Base-by-base conservation (phyloP, 1,140 invertebrate species). In the Lanistes nyassanus region DNA sequence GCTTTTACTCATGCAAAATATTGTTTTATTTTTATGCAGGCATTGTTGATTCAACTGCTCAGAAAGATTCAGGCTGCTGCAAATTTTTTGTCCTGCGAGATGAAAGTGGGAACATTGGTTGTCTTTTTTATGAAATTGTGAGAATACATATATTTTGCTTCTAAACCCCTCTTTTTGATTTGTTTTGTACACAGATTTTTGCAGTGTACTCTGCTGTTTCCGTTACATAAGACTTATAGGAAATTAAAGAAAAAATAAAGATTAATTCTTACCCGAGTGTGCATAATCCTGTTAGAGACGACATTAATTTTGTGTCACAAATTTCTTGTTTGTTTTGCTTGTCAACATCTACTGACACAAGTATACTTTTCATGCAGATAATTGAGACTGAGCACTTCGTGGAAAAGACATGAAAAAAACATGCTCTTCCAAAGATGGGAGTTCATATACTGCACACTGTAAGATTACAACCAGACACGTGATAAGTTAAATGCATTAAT, bases 41-140 rank as follows among this genome's bases (percentile, higher is more conserved):
- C 7, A 47, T 68, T 19, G 39, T 53, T 21, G 39, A 51, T 31
- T 68, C 66, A 3, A 16, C 42, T 29, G 31, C 66, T 6, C 34
- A 51, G 39, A 51, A 16, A 2, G n/a, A 51, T 29, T 21, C 34
- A 13, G 31, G 6, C 4, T 68, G 9, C 21, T 53, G 23, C 5
- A 47, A 51, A 47, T 53, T 31, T 51, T 53, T 68, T 31, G 26
- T 51, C 16, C 66, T 68, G 39, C 37, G 65, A 37, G 65, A 66
- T 36, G 65, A 66, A 21, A 66, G 34, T 66, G 65, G 65, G 9
- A 36, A 26, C 34, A 66, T 66, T 42, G 42, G 21, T 23, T 66
- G 65, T 39, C 21, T 42, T n/a, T 66, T 66, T 42, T 66, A 42
- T 66, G 65, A 66, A 39, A 66, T 66, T 66, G 65, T 66, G 16